Evolutionary conservation across 1,140 invertebrate genomes (phyloP), one percentile per base, ranked within the genome.

Genomic region (Tetranychus urticae): DNA sequence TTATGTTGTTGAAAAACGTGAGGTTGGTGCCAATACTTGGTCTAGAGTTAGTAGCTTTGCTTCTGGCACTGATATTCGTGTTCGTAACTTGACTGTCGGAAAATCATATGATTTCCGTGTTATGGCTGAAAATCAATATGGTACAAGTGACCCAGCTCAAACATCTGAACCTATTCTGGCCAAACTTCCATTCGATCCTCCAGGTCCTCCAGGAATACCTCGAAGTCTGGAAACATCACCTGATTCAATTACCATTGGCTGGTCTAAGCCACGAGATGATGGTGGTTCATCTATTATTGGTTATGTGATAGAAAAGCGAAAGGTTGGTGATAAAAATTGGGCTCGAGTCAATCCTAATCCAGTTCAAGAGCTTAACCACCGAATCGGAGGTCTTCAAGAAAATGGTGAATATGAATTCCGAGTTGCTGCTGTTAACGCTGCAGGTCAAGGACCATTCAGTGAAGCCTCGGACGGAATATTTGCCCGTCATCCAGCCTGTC

Each of bases 181-280:
- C 46, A 96, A 97, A 75, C 90, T 97, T 82, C 92, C 92, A 66
- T 97, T 89, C 87, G 86, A 94, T 75, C 88, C 90, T 73, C 89
- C 91, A 56, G 83, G 86, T 35, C 92, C 93, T 69, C 91, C 91
- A 12, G 83, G 82, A 60, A 80, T 82, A 68, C 85, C 90, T 59
- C 84, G 92, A 70, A 80, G 92, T 33, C 79, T 80, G 13, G 91
- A 97, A 68, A 96, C 90, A 88, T 88, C 93, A 70, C 88, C 86
- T 66, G 87, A 94, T 69, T 88, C 90, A 70, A 86, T 92, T 0
- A 86, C 88, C 62, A 76, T 99, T 33, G 90, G 92, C 73, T 99
- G 93, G 93, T 80, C 82, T 1, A 77, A 87, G 86, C 55, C 55
- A 10, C 14, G 55, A 56, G 33, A 33, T 68, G 93, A 98, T 74